Percentiles rank a stretch among this genome's conserved stretches.
Evolutionary conservation across 2,888 invertebrate genomes (phyloP).

Genomic region (Hypsopygia costalis): DNA sequence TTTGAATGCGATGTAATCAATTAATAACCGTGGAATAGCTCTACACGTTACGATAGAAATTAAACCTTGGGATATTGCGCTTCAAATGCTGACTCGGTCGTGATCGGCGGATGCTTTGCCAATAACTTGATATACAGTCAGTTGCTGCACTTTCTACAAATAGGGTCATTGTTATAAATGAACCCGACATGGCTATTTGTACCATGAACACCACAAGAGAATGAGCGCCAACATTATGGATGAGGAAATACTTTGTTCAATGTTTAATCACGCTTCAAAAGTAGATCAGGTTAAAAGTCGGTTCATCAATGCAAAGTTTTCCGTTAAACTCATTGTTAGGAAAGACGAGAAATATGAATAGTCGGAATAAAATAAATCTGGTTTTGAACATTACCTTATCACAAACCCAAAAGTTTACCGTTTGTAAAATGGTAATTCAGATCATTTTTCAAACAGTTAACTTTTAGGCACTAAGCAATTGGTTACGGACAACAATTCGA

Average conservation of each 20-base stretch:
- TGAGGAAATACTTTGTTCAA: slow-evolving; percentile 9
- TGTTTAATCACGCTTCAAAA: slow-evolving; percentile 10
- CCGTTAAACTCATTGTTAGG: neutral
- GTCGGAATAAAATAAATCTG: too few species aligned
- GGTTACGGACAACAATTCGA: too few species aligned
- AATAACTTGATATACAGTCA: slow-evolving; percentile 45
- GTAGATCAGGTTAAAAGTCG: neutral
- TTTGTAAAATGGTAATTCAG: too few species aligned
- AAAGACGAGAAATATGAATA: too few species aligned
- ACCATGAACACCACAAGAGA: slow-evolving; percentile 26
- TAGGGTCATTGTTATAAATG: slow-evolving; percentile 23
- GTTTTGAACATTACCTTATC: too few species aligned
- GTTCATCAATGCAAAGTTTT: neutral
- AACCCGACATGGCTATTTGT: slow-evolving; percentile 4
- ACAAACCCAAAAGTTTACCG: too few species aligned
- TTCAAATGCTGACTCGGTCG: slow-evolving; percentile 38
- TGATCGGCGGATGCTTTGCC: slow-evolving; percentile 46
- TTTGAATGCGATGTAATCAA: slow-evolving; percentile 45
- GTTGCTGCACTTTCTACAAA: slow-evolving; percentile 37
- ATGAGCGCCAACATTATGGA: slow-evolving; percentile 18
- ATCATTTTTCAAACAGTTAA: too few species aligned
- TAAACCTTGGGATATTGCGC: slow-evolving; percentile 45
- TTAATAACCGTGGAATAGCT: slow-evolving; percentile 44
- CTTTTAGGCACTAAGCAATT: too few species aligned
- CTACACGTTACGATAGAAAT: slow-evolving; percentile 50